phyloP scores from a whole-genome alignment of 2,797 vertebrate species.

The Xenopus petersii region DNA sequence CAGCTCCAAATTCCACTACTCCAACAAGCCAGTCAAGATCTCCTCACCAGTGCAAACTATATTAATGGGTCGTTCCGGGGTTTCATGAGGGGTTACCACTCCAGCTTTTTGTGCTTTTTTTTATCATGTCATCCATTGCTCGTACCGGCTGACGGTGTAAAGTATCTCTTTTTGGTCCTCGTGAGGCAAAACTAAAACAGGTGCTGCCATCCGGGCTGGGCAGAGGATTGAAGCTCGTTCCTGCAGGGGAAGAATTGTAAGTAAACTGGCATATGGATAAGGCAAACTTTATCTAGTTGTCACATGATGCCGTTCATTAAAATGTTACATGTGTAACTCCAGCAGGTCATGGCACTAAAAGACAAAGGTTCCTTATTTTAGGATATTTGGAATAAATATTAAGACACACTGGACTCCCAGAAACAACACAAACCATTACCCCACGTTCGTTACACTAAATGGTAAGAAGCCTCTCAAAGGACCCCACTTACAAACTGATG shows the following conservation, averaged over 20 bases:
- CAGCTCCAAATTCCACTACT: background rate
- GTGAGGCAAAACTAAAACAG: slow-evolving; percentile 64
- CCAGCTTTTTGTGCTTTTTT: slow-evolving; percentile 58
- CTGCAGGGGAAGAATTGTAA: slow-evolving; percentile 46
- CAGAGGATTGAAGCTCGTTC: slow-evolving; percentile 49
- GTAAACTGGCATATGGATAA: too few relatives aligned
- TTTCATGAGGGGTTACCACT: slow-evolving; percentile 66
- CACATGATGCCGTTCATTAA: too few relatives aligned
- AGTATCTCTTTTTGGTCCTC: slow-evolving; percentile 74
- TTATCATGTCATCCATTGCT: slow-evolving; percentile 51
- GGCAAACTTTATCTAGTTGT: too few relatives aligned
- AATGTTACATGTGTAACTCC: too few relatives aligned
- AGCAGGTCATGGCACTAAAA: too few relatives aligned
- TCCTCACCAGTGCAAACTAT: slow-evolving; percentile 79
- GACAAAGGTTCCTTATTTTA: too few relatives aligned
- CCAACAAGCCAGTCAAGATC: slow-evolving; percentile 1
- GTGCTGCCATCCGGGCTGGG: slow-evolving; percentile 43
- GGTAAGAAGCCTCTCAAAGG: too few relatives aligned
- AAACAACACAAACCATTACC: too few relatives aligned
- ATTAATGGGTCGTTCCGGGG: slow-evolving; percentile 77
- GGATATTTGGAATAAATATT: too few relatives aligned
- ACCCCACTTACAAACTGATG: too few relatives aligned
- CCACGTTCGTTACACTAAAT: too few relatives aligned
- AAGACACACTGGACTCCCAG: too few relatives aligned
- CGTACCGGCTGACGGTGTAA: slow-evolving; percentile 66